Percentiles rank a stretch among this genome's conserved stretches.
These are phyloP conservation scores for Upupa epops DNA, from an alignment of 2,113 vertebrate species.

Conservation along the genomic window DNA sequence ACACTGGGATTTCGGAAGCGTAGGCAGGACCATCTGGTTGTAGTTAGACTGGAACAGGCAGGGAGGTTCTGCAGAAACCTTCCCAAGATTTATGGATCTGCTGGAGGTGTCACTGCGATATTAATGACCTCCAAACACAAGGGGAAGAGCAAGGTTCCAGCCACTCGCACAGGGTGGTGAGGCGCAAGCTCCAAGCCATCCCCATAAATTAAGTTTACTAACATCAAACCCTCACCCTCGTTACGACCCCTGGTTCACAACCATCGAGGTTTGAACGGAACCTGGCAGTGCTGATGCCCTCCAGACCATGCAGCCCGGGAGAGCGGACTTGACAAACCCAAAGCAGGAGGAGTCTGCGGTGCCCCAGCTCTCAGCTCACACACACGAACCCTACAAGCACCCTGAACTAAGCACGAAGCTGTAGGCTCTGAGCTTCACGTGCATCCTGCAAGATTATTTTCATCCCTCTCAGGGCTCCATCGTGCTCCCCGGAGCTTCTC, in stretches of 20 bases:
- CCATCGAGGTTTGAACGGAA: not conserved
- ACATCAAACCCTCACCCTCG: not conserved
- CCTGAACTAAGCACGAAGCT: fast-evolving
- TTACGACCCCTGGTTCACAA: not conserved
- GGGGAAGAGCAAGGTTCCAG: not conserved
- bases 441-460: fast-evolving
- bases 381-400: not conserved
- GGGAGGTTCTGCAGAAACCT: not conserved
- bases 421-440: fast-evolving
- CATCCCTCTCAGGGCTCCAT: not conserved
- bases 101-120: not conserved
- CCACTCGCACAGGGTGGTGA: not conserved
- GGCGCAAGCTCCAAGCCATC: not conserved
- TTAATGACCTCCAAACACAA: not conserved
- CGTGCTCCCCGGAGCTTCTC: fast-evolving
- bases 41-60: not conserved
- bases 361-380: not conserved
- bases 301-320: not conserved
- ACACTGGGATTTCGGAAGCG: not conserved
- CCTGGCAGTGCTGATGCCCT: fast-evolving
- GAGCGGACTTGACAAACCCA: not conserved
- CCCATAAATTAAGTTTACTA: too few species aligned
- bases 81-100: not conserved
- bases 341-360: not conserved
- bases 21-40: not conserved